Percentiles rank a stretch among this genome's conserved stretches.
Conservation (phyloP, 2,113 vertebrate genomes). For the Hippocampus mohnikei region DNA sequence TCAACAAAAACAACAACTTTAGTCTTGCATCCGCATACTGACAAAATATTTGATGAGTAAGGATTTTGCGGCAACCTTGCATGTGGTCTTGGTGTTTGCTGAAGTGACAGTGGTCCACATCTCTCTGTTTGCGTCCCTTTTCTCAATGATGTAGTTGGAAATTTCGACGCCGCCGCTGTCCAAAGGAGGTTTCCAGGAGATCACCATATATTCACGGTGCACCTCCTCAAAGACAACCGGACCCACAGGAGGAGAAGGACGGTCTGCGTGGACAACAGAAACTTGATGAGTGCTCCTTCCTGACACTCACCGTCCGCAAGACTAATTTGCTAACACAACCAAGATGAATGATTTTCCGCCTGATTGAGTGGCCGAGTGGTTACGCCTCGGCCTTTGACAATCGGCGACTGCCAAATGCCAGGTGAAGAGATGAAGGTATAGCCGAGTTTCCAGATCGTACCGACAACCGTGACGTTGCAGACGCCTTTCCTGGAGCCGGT, state of each 20-base stretch:
- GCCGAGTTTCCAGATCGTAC: conserved; percentile 65
- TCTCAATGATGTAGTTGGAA: conserved; percentile 96
- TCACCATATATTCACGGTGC: conserved; percentile 89
- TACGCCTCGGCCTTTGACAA: neutral
- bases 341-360: too few relatives aligned
- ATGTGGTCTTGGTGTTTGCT: conserved; percentile 84
- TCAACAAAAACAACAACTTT: neutral
- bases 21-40: neutral
- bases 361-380: too few relatives aligned
- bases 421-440: neutral
- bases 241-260: conserved; percentile 89
- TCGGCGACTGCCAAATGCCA: neutral
- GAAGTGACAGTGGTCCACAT: conserved; percentile 93
- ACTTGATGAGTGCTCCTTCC: neutral
- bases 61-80: conserved; percentile 76
- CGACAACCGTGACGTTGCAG: conserved; percentile 88
- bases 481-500: conserved; percentile 90
- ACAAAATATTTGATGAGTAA: neutral
- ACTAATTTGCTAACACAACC: neutral
- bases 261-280: conserved; percentile 72
- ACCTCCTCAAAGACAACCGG: conserved; percentile 94
- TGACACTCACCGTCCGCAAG: neutral
- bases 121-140: conserved; percentile 87
- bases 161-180: conserved; percentile 89
- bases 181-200: conserved; percentile 95